Base-by-base conservation (phyloP, 2,888 invertebrate genomes). In the Ectropis crepuscularia region DNA sequence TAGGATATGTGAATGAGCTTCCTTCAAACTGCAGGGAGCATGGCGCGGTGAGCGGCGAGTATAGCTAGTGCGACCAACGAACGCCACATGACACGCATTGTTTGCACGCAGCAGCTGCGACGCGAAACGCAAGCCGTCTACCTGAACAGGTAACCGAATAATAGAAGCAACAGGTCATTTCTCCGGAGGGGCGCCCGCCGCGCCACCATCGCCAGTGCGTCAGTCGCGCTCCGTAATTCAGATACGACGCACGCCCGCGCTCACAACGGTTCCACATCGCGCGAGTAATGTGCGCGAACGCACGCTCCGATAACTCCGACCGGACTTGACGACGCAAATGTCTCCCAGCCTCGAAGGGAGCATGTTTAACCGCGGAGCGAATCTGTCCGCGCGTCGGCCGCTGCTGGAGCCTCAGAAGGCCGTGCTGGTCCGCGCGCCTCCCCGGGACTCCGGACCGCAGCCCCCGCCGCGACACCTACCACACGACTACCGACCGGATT, bases 301-400 rank as follows among this genome's bases (percentile, higher is more conserved):
- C 87, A 90, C 85, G 80, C 80, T 77, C 79, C 79, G 78, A 79
- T 85, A 82, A 81, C 71, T 76, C 68, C 76, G 67, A 74, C 74
- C 73, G 76, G 64, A 87, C 77, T 86, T 91, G 89, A 91, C 90
- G 82, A 89, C 83, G 83, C 90, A 80, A 88, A 92, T 92, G 92
- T 91, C 92, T 87, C 92, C 92, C 76, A 92, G 92, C 69, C 81
- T 92, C 76, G 92, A 92, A 82, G 92, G 88, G 76, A 89, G 88
- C 82, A 92, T 92, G 92, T 92, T 92, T 79, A 92, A 92, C 82
- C 87, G 92, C 88, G 90, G 85, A 83, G 83, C 88, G 74, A 89
- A 89, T 79, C 83, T 92, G 83, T 92, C 92, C 71, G 89, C 89
- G 80, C 89, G 92, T 68, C 89, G 91, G 79, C 92, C 92, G 78